Base-by-base conservation (phyloP, 2,888 invertebrate species). In the Cheilosia variabilis region DNA sequence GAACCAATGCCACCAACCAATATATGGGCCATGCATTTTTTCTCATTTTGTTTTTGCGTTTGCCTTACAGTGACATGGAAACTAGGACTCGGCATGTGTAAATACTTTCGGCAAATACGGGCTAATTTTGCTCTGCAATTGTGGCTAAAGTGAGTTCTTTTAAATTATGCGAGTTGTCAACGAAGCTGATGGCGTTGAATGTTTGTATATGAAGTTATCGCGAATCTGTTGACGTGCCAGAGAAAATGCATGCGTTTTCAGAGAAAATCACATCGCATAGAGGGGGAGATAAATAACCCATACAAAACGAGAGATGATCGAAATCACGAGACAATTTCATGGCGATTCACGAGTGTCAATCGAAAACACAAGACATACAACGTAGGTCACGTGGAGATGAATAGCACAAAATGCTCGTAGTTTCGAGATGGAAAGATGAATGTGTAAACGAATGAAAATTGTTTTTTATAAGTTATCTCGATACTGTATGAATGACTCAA, bases 1-100 rank as follows among this genome's bases (percentile, higher is more conserved):
- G 82, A 77, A 82, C 76, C 82, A 71, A 77, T 77, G 77, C 41
- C 82, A 72, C 41, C 66, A 19, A 47, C 17, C 45, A 65, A 60
- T 62, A 66, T 71, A 50, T 71, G 34, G 78, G 78, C 78, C 78
- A 73, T 68, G 13, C 3, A 37, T 13, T 37, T 37, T 37, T 37
- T 37, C 10, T 3, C 31, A 31, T 31, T 31, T 31, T 37, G 13
- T 13, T 1, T 37, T 37, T 37, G 4, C 13, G 37, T 37, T 13
- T 13, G 37, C 4, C 4, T 13, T 13, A 4, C 13, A 37, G 37
- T 37, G 37, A 37, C 37, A 37, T 37, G 37, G 4, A 37, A 37
- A 13, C 37, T 37, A 37, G 37, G 13, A 3, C 37, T 37, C 9
- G 7, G 31, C 9, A 31, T 31, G 31, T 37, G 4, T 4, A 37